Conservation (phyloP, 64 coral and sea anemone species). For the Porites australiensis region DNA sequence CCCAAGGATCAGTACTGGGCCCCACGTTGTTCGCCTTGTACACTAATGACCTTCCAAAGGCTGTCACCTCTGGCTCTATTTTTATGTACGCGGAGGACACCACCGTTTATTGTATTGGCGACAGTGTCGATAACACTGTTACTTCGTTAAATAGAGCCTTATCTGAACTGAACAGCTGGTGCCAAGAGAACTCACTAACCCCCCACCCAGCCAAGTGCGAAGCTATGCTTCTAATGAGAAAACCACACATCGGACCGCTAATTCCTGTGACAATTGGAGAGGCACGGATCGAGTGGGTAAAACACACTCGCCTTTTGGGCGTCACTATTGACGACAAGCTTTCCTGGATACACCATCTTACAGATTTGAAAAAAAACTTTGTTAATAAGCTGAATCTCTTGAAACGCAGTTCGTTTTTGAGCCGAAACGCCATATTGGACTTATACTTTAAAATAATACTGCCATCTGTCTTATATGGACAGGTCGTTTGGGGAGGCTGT, state of each 20-base stretch:
- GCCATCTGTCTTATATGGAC: slow-evolving; percentile 10
- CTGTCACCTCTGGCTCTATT: no score
- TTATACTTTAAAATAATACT: slow-evolving; percentile 8
- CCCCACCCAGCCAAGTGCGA: not conserved
- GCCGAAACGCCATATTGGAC: slow-evolving; percentile 14
- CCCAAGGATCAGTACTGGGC: no score
- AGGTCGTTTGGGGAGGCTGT: not conserved
- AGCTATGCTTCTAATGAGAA: slow-evolving; percentile 22
- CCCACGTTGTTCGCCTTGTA: no score
- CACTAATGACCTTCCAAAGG: no score
- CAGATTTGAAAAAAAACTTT: no score
- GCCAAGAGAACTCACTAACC: not conserved
- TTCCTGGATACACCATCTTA: not conserved
- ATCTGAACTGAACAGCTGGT: slow-evolving; percentile 18
- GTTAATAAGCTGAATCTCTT: no score
- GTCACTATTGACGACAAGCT: not conserved
- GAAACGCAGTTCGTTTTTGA: not conserved
- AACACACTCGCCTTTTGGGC: no score
- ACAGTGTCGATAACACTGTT: not conserved
- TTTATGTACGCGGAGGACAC: no score
- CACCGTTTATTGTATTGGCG: not conserved
- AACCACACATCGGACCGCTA: slow-evolving; percentile 13
- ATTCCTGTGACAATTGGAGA: not conserved
- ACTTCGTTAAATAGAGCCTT: slow-evolving; percentile 1
- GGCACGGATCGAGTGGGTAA: not conserved